Evolutionary conservation across 2,113 vertebrate genomes (phyloP).

Genomic region (Rhinichthys klamathensis): DNA sequence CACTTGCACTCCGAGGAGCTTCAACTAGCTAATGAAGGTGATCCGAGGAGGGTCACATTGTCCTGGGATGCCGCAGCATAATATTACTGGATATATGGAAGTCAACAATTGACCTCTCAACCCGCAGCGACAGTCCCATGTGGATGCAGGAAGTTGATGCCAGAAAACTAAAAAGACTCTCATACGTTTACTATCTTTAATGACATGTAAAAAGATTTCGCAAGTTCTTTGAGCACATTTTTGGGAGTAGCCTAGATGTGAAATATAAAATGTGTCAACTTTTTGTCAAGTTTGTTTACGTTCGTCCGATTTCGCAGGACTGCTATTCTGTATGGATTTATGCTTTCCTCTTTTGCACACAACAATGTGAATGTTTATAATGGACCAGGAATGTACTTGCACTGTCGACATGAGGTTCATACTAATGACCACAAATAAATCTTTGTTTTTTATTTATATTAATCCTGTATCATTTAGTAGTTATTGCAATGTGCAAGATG

Average conservation of each 20-base stretch:
- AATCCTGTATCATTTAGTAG: not conserved
- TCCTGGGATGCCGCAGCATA: constrained; percentile 71
- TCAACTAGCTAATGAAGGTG: constrained; percentile 61
- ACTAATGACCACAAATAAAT: not conserved
- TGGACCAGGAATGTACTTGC: not conserved
- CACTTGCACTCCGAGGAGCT: constrained; percentile 32
- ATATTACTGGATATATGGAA: constrained; percentile 55
- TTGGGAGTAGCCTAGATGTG: not conserved
- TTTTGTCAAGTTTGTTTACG: constrained; percentile 2
- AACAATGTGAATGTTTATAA: not conserved
- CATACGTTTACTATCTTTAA: not conserved
- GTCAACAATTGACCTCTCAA: constrained; percentile 73
- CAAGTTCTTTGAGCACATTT: not conserved
- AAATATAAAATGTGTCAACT: not conserved
- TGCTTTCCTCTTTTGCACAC: constrained; percentile 69
- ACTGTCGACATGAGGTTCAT: not conserved
- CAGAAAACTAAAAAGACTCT: not conserved
- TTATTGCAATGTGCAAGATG: not conserved
- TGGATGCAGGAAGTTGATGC: constrained; percentile 59
- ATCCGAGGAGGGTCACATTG: constrained; percentile 72
- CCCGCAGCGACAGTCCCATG: constrained; percentile 61
- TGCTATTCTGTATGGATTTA: constrained; percentile 18
- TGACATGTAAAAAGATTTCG: not conserved
- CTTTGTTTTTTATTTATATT: not conserved
- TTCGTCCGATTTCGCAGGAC: not conserved